Evolutionary conservation across 1,140 invertebrate genomes (phyloP).

Genomic region (Drosophila azteca): DNA sequence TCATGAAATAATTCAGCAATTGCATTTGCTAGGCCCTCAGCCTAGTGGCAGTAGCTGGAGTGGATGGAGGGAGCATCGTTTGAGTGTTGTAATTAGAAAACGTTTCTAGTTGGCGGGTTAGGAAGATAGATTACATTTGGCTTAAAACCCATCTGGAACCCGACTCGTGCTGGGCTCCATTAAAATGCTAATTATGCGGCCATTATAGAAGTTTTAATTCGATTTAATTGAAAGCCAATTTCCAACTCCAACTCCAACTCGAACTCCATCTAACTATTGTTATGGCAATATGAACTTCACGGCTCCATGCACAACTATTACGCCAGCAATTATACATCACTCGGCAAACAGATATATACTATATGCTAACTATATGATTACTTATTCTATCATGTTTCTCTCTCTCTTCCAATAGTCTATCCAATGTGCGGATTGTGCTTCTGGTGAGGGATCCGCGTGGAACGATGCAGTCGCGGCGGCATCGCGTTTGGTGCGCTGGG

Average conservation of each 20-base stretch:
- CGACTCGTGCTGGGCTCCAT: slow-evolving; percentile 27
- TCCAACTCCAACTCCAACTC: slow-evolving; percentile 36
- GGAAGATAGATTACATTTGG: slow-evolving; percentile 15
- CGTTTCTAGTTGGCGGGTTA: slow-evolving; percentile 15
- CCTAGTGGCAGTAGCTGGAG: neutral
- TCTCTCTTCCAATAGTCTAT: slow-evolving; percentile 84
- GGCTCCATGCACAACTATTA: slow-evolving; percentile 71
- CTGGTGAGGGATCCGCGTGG: slow-evolving; percentile 93
- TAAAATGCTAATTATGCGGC: slow-evolving; percentile 60
- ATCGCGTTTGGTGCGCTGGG: slow-evolving; percentile 93
- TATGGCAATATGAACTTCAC: slow-evolving; percentile 69
- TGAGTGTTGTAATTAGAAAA: slow-evolving; percentile 46
- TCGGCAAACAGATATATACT: slow-evolving; percentile 27
- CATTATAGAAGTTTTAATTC: slow-evolving; percentile 57
- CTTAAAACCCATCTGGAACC: neutral
- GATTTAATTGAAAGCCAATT: slow-evolving; percentile 71
- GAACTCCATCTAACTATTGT: slow-evolving; percentile 32
- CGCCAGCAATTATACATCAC: slow-evolving; percentile 44
- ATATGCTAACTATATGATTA: slow-evolving; percentile 8
- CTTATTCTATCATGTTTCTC: slow-evolving; percentile 16
- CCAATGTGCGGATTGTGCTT: slow-evolving; percentile 89
- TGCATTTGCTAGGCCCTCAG: slow-evolving; percentile 2
- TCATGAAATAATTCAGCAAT: slow-evolving; percentile 39
- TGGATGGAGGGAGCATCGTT: slow-evolving; percentile 15
- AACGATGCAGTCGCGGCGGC: slow-evolving; percentile 92